Evolutionary conservation across 1,140 invertebrate genomes (phyloP).

Genomic region (Palaemon carinicauda): DNA sequence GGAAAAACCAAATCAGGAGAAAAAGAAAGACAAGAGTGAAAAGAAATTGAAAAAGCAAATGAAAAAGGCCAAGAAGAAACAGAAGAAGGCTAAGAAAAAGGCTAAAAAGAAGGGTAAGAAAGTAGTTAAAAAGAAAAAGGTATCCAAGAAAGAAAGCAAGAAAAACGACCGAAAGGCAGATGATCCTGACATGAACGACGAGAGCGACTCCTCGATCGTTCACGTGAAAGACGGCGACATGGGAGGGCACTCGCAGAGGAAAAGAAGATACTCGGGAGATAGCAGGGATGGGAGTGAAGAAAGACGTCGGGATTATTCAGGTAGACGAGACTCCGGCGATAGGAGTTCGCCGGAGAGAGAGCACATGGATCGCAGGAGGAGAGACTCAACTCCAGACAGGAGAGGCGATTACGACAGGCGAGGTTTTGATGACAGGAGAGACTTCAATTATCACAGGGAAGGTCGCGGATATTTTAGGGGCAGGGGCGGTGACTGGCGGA

Average conservation of each 20-base stretch:
- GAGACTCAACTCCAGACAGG: not conserved
- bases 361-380: not conserved
- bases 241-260: not conserved
- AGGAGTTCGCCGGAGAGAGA: not conserved
- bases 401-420: not conserved
- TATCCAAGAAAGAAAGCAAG: not conserved
- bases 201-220: not conserved
- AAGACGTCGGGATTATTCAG: not conserved
- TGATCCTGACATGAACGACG: not conserved
- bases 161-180: not conserved
- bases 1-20: not conserved
- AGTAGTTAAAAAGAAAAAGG: not conserved
- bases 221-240: not conserved
- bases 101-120: slow-evolving; percentile 17
- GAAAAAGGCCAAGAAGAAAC: not conserved
- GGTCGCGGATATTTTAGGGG: not conserved
- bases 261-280: not conserved
- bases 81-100: not conserved
- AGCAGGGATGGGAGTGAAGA: not conserved
- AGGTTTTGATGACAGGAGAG: not conserved
- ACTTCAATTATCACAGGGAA: not conserved
- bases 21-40: not conserved
- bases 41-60: not conserved
- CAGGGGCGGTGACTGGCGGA: no score
- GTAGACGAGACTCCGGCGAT: not conserved